Evolutionary conservation across 2,888 invertebrate genomes (phyloP).

Genomic region (Leucoma salicis): DNA sequence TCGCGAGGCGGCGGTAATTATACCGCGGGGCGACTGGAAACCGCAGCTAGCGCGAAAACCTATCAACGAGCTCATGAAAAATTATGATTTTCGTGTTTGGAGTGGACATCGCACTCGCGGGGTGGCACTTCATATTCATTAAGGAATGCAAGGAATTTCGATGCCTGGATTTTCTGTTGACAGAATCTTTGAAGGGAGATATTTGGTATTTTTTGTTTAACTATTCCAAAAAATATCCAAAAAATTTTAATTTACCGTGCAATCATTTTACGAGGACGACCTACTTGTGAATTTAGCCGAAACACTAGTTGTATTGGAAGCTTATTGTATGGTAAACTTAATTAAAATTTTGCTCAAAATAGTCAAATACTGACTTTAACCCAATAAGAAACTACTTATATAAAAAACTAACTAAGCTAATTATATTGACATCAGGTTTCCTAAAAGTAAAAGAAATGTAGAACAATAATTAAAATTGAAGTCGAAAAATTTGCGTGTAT

Average conservation of each 20-base stretch:
- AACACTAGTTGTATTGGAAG: too few species aligned
- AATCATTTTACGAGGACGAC: too few species aligned
- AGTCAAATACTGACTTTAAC: too few species aligned
- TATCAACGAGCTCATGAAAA: conserved; percentile 82
- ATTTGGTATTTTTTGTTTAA: conserved; percentile 8
- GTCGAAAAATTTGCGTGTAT: conserved; percentile 20
- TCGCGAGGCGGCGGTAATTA: conserved; percentile 78
- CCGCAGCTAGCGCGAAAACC: conserved; percentile 79
- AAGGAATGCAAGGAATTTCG: conserved; percentile 59
- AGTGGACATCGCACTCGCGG: conserved; percentile 48
- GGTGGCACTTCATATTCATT: conserved; percentile 66
- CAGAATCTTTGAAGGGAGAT: conserved; percentile 39
- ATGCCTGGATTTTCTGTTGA: conserved; percentile 46
- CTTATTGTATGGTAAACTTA: too few species aligned
- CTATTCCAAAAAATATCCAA: too few species aligned
- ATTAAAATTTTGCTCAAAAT: too few species aligned
- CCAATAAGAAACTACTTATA: too few species aligned
- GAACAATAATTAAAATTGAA: conserved; percentile 26
- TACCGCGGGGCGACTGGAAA: conserved; percentile 81
- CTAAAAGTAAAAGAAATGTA: neutral
- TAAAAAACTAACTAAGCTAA: too few species aligned
- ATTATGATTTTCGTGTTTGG: conserved; percentile 78
- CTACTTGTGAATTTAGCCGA: too few species aligned
- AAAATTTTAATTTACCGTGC: too few species aligned
- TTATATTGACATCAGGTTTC: too few species aligned